phyloP scores from a whole-genome alignment of 2,113 vertebrate species.

The Thunnus thynnus region DNA sequence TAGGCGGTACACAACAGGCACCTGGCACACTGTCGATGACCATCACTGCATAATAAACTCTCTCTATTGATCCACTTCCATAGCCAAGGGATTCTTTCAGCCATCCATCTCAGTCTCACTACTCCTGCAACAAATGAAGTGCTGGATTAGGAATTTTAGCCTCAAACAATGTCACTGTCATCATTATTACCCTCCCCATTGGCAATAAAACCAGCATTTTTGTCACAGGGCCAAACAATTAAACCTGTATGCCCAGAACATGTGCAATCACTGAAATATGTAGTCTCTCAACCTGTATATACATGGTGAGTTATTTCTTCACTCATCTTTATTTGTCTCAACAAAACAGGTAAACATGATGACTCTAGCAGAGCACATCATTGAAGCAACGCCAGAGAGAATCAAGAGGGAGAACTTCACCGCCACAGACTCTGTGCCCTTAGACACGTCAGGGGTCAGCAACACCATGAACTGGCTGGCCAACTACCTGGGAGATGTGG shows the following conservation, averaged over 20 bases:
- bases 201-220: not conserved
- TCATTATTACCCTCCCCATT: conserved; percentile 25
- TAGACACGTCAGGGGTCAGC: conserved; percentile 90
- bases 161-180: conserved; percentile 36
- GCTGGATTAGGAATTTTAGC: conserved; percentile 45
- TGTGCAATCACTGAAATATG: not conserved
- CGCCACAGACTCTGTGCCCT: conserved; percentile 85
- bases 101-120: conserved; percentile 77
- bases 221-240: conserved; percentile 23
- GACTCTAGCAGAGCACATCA: conserved; percentile 98
- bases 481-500: conserved; percentile 96
- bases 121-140: conserved; percentile 55
- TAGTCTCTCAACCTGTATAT: not conserved
- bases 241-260: conserved; percentile 1
- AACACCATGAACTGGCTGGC: conserved; percentile 99
- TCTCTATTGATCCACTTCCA: conserved; percentile 77
- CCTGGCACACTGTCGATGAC: conserved; percentile 66
- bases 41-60: conserved; percentile 83
- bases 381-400: conserved; percentile 96
- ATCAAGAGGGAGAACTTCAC: conserved; percentile 97
- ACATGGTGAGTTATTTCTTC: not conserved
- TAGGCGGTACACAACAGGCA: conserved; percentile 31
- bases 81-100: conserved; percentile 71
- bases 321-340: conserved; percentile 38
- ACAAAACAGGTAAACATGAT: conserved; percentile 94